A percentile compares a stretch with the other conserved stretches of the same genome.
phyloP scores from a whole-genome alignment of 2,888 invertebrate species.

The Saturnia japonica region DNA sequence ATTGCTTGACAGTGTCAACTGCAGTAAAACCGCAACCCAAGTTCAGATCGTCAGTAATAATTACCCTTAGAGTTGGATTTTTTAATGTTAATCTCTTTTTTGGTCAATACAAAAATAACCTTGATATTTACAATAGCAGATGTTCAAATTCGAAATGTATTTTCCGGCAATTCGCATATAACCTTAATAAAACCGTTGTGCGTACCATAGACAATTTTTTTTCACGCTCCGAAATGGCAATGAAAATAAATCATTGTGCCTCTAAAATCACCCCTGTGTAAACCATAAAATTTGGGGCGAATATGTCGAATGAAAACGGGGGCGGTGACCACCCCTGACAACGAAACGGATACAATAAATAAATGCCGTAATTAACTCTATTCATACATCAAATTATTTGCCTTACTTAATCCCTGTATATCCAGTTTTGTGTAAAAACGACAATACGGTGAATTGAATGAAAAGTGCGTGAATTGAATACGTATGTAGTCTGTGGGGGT shows the following conservation, averaged over 20 bases:
- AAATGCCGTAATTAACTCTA: constrained; percentile 74
- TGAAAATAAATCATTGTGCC: constrained; percentile 58
- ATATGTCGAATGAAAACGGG: constrained; percentile 58
- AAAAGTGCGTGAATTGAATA: constrained; percentile 60
- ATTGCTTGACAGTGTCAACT: no score
- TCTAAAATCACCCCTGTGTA: constrained; percentile 49
- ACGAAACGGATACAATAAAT: constrained; percentile 78
- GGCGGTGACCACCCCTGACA: constrained; percentile 38
- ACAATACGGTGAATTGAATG: constrained; percentile 38
- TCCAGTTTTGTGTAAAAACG: constrained; percentile 48
- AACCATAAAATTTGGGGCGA: constrained; percentile 56
- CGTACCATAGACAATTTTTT: constrained; percentile 30
- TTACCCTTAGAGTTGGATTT: constrained; percentile 21
- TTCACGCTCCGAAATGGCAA: constrained; percentile 46
- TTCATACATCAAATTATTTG: constrained; percentile 75
- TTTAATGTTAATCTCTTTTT: constrained; percentile 47
- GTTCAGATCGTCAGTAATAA: no score
- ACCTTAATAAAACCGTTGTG: constrained; percentile 37
- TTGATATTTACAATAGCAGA: constrained; percentile 39
- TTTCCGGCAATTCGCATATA: constrained; percentile 54
- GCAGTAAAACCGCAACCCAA: no score
- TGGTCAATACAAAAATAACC: constrained; percentile 34
- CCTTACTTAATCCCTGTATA: constrained; percentile 50
- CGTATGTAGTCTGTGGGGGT: constrained; percentile 61
- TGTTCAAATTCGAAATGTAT: constrained; percentile 43